A percentile compares a stretch with the other conserved stretches of the same genome.
Evolutionary conservation across 2,113 vertebrate species (phyloP).

Genomic region (Cynoglossus semilaevis): DNA sequence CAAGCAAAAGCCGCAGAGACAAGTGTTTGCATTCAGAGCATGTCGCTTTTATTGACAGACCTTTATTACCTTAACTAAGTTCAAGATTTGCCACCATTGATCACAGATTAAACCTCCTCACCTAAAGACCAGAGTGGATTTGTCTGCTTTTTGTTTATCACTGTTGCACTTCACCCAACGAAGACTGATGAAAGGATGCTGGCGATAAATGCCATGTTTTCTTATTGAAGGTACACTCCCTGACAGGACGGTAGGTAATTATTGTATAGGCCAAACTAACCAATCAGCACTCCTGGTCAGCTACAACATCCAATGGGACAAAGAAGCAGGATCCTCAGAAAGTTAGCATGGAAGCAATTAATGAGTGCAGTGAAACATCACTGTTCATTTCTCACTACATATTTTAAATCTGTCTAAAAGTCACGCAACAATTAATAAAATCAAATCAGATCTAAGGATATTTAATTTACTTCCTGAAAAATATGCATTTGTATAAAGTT

Average conservation of each 20-base stretch:
- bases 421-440: too few relatives aligned
- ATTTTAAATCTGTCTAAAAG: too few relatives aligned
- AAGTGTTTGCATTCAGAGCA: slow-evolving; percentile 65
- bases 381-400: too few relatives aligned
- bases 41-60: slow-evolving; percentile 53
- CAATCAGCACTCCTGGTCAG: background rate
- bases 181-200: slow-evolving; percentile 6
- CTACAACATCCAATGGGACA: slow-evolving; percentile 3
- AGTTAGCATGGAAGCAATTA: too few relatives aligned
- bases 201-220: background rate
- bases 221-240: slow-evolving; percentile 5
- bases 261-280: background rate
- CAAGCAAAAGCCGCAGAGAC: slow-evolving; percentile 59
- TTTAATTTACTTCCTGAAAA: too few relatives aligned
- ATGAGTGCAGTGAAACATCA: too few relatives aligned
- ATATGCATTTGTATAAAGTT: background rate
- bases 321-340: too few relatives aligned
- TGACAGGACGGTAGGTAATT: background rate
- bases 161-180: background rate
- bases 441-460: too few relatives aligned
- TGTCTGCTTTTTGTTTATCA: slow-evolving; percentile 13
- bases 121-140: slow-evolving; percentile 25
- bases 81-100: slow-evolving; percentile 30
- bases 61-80: slow-evolving; percentile 54
- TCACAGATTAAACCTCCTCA: slow-evolving; percentile 31